Evolutionary conservation across 30 jellyfish, hydroid and myxozoan species (phyloP).

Genomic region (Hydractinia echinata): DNA sequence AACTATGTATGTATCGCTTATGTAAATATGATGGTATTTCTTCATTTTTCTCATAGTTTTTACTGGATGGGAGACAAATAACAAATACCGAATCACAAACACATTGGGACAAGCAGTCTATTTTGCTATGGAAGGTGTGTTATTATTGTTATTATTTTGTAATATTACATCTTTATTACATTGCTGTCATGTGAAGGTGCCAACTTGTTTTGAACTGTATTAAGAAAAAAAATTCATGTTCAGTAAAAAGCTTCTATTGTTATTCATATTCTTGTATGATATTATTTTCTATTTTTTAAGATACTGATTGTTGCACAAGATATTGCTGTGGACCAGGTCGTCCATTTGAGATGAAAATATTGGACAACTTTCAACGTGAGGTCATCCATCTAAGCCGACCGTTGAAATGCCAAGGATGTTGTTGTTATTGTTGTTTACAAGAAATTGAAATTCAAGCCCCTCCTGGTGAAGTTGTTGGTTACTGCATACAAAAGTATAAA

Average conservation of each 20-base stretch:
- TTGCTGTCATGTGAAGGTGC: not conserved
- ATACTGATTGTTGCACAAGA: slow-evolving; percentile 58
- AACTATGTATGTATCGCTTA: no score
- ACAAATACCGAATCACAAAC: slow-evolving; percentile 5
- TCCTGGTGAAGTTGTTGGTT: slow-evolving; percentile 22
- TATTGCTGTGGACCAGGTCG: slow-evolving; percentile 63
- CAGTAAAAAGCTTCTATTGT: not conserved
- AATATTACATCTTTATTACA: no score
- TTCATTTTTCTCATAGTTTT: not conserved
- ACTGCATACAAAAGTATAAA: not conserved
- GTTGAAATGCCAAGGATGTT: slow-evolving; percentile 43
- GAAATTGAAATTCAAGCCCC: slow-evolving; percentile 33
- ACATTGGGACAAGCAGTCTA: slow-evolving; percentile 20
- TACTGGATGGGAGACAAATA: slow-evolving; percentile 29
- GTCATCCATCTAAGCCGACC: slow-evolving; percentile 54
- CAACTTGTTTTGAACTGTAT: not conserved
- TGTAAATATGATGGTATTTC: not conserved
- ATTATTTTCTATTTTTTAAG: slow-evolving; percentile 12
- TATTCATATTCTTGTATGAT: not conserved
- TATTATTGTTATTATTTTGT: no score
- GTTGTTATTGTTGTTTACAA: slow-evolving; percentile 70
- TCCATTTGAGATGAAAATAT: slow-evolving; percentile 49
- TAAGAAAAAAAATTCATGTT: no score
- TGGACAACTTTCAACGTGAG: slow-evolving; percentile 59
- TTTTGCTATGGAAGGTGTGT: slow-evolving; percentile 16